Percentiles rank a stretch among this genome's conserved stretches.
phyloP scores from a whole-genome alignment of 2,797 vertebrate genomes.

The Zonotrichia albicollis region DNA sequence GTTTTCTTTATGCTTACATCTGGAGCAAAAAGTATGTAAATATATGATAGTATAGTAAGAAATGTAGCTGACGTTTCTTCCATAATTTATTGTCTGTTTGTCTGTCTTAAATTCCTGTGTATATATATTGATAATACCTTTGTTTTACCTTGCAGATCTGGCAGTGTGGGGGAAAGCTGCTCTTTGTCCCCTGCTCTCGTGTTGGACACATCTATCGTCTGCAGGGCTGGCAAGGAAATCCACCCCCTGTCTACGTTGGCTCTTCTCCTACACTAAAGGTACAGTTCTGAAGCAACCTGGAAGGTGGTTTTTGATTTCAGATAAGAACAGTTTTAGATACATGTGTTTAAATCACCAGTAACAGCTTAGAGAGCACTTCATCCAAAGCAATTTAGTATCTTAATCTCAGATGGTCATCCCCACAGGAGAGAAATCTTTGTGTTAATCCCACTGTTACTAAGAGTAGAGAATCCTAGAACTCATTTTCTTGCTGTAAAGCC shows the following conservation, averaged over 20 bases:
- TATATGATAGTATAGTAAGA: not conserved
- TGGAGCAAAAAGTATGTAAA: not conserved
- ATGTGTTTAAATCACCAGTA: not conserved
- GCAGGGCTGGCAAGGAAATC: slow-evolving; percentile 96
- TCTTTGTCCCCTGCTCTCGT: slow-evolving; percentile 95
- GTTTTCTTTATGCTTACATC: not conserved
- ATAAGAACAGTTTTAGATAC: not conserved
- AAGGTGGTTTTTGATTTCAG: not conserved
- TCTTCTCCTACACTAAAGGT: slow-evolving; percentile 99
- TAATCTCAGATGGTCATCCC: not conserved
- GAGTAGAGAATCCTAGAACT: not conserved
- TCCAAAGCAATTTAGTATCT: not conserved
- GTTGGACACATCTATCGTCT: slow-evolving; percentile 97
- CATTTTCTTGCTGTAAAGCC: not conserved
- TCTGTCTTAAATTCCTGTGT: not conserved
- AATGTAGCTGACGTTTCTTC: not conserved
- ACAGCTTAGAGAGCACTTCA: not conserved
- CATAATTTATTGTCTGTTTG: not conserved
- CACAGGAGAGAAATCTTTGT: not conserved
- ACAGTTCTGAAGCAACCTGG: not conserved
- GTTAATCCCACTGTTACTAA: not conserved
- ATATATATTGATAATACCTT: not conserved
- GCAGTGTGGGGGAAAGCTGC: slow-evolving; percentile 96
- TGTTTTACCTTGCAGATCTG: slow-evolving; percentile 85
- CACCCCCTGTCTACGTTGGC: slow-evolving; percentile 92